phyloP scores from a whole-genome alignment of 92 coral and sea anemone species.

The Zoanthus gigantus region DNA sequence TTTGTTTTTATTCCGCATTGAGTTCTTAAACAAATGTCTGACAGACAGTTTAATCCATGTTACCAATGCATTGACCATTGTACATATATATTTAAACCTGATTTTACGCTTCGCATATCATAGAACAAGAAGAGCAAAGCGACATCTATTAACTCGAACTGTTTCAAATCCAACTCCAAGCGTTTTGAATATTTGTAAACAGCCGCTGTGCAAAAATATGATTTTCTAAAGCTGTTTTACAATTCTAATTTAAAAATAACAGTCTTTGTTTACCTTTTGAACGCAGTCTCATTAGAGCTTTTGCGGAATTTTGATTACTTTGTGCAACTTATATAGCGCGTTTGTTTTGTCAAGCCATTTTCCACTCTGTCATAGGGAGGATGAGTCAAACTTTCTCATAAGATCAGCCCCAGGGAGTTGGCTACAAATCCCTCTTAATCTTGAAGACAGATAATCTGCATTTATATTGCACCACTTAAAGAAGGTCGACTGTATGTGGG shows the following conservation, averaged over 20 bases:
- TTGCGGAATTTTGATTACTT: slow-evolving; percentile 23
- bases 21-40: neutral
- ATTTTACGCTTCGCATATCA: neutral
- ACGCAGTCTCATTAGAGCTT: neutral
- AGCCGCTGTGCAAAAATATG: neutral
- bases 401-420: slow-evolving; percentile 19
- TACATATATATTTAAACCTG: neutral
- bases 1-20: neutral
- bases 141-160: neutral
- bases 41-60: neutral
- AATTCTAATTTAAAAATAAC: neutral
- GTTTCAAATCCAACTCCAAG: neutral
- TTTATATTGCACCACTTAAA: slow-evolving; percentile 4
- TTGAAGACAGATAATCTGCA: neutral
- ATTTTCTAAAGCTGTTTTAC: neutral
- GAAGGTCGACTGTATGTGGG: neutral
- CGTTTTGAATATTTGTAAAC: neutral
- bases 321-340: neutral
- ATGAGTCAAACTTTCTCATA: neutral
- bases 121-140: neutral
- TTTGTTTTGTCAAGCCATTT: slow-evolving; percentile 15
- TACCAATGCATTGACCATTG: neutral
- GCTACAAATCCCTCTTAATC: slow-evolving; percentile 28
- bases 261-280: neutral
- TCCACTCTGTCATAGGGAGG: neutral